phyloP scores from a whole-genome alignment of 2,113 vertebrate genomes.

The Henicopernis longicauda region DNA sequence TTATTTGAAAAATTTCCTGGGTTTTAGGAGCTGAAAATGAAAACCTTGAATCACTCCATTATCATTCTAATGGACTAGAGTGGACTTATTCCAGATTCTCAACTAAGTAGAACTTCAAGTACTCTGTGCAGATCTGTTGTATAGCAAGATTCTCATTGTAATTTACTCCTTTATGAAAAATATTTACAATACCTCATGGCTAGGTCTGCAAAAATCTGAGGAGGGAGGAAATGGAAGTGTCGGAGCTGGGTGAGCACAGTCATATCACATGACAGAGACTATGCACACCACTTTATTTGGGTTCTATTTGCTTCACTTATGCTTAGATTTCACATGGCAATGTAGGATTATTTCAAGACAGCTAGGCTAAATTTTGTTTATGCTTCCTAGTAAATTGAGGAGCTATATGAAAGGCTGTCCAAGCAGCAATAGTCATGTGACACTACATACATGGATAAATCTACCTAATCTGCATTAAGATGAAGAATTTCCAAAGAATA shows the following conservation, averaged over 20 bases:
- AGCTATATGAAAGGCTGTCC: background rate
- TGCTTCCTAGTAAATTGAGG: background rate
- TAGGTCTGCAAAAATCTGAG: background rate
- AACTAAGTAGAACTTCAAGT: background rate
- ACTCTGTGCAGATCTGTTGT: background rate
- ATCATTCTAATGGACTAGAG: background rate
- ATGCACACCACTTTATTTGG: background rate
- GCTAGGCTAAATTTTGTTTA: background rate
- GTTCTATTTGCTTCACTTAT: background rate
- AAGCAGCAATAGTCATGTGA: background rate
- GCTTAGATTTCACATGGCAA: background rate
- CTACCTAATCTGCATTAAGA: background rate
- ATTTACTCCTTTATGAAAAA: background rate
- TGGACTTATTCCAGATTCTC: background rate
- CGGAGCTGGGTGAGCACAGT: background rate
- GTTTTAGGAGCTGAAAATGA: background rate
- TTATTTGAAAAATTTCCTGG: background rate
- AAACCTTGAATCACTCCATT: background rate
- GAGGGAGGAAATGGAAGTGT: background rate
- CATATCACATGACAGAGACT: background rate
- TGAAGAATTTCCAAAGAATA: background rate
- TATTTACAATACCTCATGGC: background rate
- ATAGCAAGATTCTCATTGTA: background rate
- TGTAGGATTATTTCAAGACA: background rate
- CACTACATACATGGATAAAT: background rate